These are phyloP conservation scores for Protosalanx chinensis DNA, from an alignment of 2,797 vertebrate genomes.

Conservation along the genomic window DNA sequence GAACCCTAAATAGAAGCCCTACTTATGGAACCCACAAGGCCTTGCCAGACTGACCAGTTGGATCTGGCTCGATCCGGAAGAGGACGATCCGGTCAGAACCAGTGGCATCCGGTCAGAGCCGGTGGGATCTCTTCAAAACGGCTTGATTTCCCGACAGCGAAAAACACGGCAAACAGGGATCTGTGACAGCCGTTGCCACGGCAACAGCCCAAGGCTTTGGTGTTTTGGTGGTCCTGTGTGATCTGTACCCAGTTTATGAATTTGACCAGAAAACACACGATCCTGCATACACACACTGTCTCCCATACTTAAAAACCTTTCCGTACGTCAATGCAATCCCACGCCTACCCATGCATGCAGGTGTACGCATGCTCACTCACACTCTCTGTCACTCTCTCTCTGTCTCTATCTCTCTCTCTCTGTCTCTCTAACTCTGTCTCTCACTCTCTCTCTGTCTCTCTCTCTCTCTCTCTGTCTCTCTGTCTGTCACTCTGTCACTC, in stretches of 20 bases:
- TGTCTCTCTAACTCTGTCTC: too few species aligned
- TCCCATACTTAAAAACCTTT: background rate
- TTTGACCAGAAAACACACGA: conserved; percentile 5
- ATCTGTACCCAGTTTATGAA: conserved; percentile 32
- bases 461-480: too few species aligned
- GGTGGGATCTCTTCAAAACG: conserved; percentile 56
- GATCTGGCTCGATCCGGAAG: conserved; percentile 45
- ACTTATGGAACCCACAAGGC: conserved; percentile 15
- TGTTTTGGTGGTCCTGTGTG: conserved; percentile 32
- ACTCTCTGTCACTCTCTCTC: too few species aligned
- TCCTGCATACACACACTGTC: background rate
- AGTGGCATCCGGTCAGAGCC: conserved; percentile 38
- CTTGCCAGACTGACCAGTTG: conserved; percentile 50
- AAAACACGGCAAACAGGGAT: conserved; percentile 27
- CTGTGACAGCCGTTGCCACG: conserved; percentile 40
- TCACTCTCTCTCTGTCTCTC: too few species aligned
- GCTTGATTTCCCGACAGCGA: conserved; percentile 52
- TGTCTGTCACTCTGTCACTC: too few species aligned
- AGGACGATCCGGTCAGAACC: conserved; percentile 42
- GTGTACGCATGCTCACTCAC: too few species aligned
- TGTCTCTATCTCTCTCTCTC: too few species aligned
- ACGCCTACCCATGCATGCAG: too few species aligned
- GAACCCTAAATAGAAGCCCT: conserved; percentile 51
- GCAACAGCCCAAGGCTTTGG: conserved; percentile 43
- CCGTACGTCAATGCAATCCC: background rate